Conservation (phyloP, 2,888 invertebrate species). For the Apamea sordens region DNA sequence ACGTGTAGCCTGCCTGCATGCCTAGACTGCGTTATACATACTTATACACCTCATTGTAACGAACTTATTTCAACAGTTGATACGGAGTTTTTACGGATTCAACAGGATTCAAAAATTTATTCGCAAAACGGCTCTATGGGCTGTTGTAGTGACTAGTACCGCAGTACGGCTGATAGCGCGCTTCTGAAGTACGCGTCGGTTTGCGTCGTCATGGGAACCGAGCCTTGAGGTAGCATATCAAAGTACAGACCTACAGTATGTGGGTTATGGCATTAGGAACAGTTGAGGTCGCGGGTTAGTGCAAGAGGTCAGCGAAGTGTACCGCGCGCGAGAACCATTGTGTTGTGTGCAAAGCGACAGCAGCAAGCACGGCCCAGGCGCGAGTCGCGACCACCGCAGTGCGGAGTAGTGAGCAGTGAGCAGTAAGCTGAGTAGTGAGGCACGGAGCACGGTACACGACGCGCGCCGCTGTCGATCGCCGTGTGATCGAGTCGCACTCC, state of each 20-base stretch:
- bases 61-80: background rate
- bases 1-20: background rate
- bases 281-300: background rate
- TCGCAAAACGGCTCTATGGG: background rate
- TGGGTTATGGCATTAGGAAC: background rate
- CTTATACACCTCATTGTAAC: background rate
- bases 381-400: background rate
- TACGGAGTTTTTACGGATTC: background rate
- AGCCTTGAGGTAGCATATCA: background rate
- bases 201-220: background rate
- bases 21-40: background rate
- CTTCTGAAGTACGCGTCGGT: background rate
- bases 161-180: background rate
- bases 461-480: background rate
- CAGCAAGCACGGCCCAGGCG: background rate
- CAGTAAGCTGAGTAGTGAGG: background rate
- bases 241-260: background rate
- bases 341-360: background rate
- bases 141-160: background rate
- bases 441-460: background rate
- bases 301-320: slow-evolving; percentile 1
- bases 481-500: background rate
- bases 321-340: background rate
- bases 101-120: background rate
- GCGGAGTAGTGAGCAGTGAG: background rate